Evolutionary conservation across 1,140 invertebrate genomes (phyloP).

Genomic region (Cydia pomonella): DNA sequence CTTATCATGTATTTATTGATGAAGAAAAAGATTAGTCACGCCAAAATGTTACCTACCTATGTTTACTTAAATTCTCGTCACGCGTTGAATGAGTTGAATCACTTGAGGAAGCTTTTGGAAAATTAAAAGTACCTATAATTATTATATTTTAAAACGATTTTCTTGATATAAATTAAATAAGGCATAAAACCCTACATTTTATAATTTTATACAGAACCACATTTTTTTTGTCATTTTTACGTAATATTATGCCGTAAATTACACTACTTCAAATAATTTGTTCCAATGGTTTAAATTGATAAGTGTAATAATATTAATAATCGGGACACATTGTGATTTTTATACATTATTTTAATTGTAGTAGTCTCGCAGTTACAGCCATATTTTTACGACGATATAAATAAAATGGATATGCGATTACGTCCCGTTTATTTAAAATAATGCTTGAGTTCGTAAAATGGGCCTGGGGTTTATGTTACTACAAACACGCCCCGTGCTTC

Average conservation of each 20-base stretch:
- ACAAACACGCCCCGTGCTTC: slow-evolving; percentile 5
- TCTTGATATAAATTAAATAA: no score
- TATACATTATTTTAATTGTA: background rate
- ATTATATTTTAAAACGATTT: background rate
- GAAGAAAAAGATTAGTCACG: background rate
- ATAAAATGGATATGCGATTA: background rate
- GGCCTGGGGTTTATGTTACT: slow-evolving; percentile 5
- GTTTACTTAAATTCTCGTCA: background rate
- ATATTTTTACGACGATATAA: slow-evolving; percentile 12
- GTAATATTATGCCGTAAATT: background rate
- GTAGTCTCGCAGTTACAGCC: slow-evolving; percentile 1
- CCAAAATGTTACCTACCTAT: background rate
- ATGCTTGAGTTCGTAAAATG: slow-evolving; percentile 4
- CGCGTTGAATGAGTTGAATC: background rate
- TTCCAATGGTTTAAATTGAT: background rate
- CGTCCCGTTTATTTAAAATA: background rate
- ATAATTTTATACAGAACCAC: no score
- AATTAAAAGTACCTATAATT: background rate
- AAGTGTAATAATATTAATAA: background rate
- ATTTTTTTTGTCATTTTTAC: background rate
- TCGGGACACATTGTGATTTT: background rate
- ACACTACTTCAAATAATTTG: background rate
- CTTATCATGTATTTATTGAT: background rate
- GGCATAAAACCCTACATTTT: no score
- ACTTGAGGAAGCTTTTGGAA: background rate